Conservation (phyloP, 2,797 vertebrate species). For the Hylomyscus alleni region DNA sequence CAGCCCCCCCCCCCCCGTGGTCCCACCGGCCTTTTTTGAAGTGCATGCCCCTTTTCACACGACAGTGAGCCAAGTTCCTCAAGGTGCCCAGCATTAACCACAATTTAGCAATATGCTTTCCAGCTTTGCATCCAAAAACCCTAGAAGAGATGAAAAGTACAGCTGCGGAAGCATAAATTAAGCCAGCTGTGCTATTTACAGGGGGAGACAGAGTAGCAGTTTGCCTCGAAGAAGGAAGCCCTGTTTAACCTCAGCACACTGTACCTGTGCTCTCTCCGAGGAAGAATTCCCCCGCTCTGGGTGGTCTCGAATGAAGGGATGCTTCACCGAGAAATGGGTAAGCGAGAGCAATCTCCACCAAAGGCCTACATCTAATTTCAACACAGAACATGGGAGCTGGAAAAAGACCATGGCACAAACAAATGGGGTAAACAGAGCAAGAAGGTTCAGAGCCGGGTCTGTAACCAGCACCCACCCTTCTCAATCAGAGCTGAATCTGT, state of each 20-base stretch:
- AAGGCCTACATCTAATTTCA: background rate
- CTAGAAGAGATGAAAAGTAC: conserved; percentile 55
- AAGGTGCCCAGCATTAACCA: background rate
- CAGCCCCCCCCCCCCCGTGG: background rate
- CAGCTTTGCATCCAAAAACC: conserved; percentile 35
- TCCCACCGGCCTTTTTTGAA: background rate
- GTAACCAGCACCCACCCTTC: too few species aligned
- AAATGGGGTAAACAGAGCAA: background rate
- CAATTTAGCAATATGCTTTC: conserved; percentile 66
- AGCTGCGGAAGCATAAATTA: conserved; percentile 20
- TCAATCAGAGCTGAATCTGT: background rate
- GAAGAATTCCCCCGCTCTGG: background rate
- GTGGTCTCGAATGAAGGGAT: background rate
- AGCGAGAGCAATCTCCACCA: background rate
- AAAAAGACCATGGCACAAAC: background rate
- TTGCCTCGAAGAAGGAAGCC: background rate
- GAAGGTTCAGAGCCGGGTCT: background rate
- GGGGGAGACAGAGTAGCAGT: background rate
- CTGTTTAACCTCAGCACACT: background rate
- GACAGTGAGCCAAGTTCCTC: background rate
- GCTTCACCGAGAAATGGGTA: background rate
- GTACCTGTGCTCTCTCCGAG: background rate
- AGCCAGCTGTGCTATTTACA: conserved; percentile 5
- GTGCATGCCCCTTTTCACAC: background rate
- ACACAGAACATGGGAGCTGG: background rate